Base-by-base conservation (phyloP, 1,140 invertebrate genomes). In the Stratiolaelaps scimitus region DNA sequence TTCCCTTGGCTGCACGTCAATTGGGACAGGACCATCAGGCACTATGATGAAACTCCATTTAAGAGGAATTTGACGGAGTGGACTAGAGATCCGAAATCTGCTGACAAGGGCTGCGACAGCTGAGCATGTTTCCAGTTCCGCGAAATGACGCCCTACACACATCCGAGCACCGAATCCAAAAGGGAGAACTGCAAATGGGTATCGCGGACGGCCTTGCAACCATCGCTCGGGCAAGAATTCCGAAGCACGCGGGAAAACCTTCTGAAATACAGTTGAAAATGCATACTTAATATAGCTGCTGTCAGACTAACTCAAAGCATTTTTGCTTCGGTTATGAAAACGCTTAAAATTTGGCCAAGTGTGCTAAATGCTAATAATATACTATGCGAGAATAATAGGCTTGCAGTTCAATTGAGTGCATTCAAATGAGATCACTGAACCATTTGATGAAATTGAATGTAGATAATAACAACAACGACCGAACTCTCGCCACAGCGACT, bases 151-250 rank as follows among this genome's bases (percentile, higher is more conserved):
- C 2, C 81, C 82, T 29, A 79, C 75, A 71, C 80, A 81, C 79
- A 81, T 81, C 34, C 80, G 69, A 5, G 74, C 71, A 0, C 92
- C 92, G 65, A 83, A 80, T 0, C 92, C 92, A 77, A 95, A 97
- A 0, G 92, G 88, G 2, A 87, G 82, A 0, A 92, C 81, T 19
- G 91, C 75, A 68, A 81, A 84, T 0, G 82, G 82, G 75, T 83
- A 76, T 67, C 72, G 64, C 2, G 69, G 64, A 19, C 67, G 65
- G 69, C 71, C 43, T 19, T 76, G 72, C 17, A 92, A 73, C 91
- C 85, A 95, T 47, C 86, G 80, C 76, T 89, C 88, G 7, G 91
- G 91, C 13, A 80, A 73, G 72, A 84, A 95, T 67, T 84, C 77
- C 43, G 80, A 74, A 2, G 89, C 84, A 53, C 85, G 77, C 67